Conservation (phyloP, 2,113 vertebrate species). For the Macaca nemestrina region DNA sequence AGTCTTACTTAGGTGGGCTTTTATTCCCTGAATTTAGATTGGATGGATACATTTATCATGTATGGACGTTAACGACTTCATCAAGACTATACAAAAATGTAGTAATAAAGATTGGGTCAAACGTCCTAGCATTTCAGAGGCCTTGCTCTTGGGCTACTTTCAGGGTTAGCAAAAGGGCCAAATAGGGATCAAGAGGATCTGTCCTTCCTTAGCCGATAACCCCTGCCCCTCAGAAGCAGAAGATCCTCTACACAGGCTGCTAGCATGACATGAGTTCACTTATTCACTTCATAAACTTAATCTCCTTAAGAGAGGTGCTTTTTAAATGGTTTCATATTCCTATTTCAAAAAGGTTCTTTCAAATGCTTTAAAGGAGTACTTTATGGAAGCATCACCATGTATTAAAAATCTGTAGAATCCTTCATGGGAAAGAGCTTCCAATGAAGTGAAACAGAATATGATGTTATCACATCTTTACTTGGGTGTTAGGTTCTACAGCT, state of each 20-base stretch:
- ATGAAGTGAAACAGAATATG: not conserved
- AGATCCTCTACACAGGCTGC: not conserved
- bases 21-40: conserved; percentile 32
- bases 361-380: conserved; percentile 7
- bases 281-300: not conserved
- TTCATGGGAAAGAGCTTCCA: not conserved
- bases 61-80: not conserved
- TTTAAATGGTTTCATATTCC: conserved; percentile 14
- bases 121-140: not conserved
- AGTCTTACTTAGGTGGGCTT: not conserved
- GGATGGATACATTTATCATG: conserved; percentile 1
- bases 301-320: not conserved
- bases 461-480: not conserved
- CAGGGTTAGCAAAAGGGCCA: not conserved
- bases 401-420: conserved; percentile 40
- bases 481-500: not conserved
- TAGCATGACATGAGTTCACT: not conserved
- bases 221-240: not conserved
- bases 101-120: not conserved
- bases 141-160: not conserved
- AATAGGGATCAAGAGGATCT: not conserved
- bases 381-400: not conserved
- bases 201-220: not conserved
- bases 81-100: not conserved
- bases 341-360: conserved; percentile 5